These are phyloP conservation scores for Acromyrmex echinatior DNA, from an alignment of 1,140 invertebrate genomes.

Conservation along the genomic window DNA sequence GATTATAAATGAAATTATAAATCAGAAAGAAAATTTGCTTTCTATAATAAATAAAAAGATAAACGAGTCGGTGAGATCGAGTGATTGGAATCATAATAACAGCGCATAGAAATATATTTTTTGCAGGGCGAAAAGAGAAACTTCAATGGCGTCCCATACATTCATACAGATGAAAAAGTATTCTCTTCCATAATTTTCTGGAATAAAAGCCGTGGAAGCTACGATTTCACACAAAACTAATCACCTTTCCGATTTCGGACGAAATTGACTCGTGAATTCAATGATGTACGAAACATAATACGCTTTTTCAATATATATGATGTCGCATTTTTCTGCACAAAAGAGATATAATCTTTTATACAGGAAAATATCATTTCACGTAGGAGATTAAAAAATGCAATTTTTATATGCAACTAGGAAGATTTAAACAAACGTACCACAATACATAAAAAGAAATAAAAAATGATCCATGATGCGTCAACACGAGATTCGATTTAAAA, in stretches of 20 bases:
- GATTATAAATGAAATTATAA: constrained; percentile 13
- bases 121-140: constrained; percentile 10
- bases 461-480: background rate
- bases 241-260: constrained; percentile 40
- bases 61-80: constrained; percentile 3
- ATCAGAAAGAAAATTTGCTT: background rate
- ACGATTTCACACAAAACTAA: constrained; percentile 37
- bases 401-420: background rate
- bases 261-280: constrained; percentile 37
- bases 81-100: constrained; percentile 17
- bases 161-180: constrained; percentile 28
- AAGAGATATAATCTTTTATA: constrained; percentile 13
- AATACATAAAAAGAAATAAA: background rate
- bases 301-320: constrained; percentile 13
- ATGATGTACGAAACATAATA: constrained; percentile 22
- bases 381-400: constrained; percentile 23
- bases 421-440: background rate
- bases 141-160: constrained; percentile 18
- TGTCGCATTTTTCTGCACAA: constrained; percentile 27
- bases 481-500: constrained; percentile 6
- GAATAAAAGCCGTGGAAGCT: constrained; percentile 28
- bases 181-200: constrained; percentile 34
- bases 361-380: constrained; percentile 24
- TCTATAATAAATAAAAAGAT: background rate
- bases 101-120: background rate